Evolutionary conservation across 2,888 invertebrate genomes (phyloP), one percentile per base, ranked within the genome.

Genomic region (Odontocerum albicorne): DNA sequence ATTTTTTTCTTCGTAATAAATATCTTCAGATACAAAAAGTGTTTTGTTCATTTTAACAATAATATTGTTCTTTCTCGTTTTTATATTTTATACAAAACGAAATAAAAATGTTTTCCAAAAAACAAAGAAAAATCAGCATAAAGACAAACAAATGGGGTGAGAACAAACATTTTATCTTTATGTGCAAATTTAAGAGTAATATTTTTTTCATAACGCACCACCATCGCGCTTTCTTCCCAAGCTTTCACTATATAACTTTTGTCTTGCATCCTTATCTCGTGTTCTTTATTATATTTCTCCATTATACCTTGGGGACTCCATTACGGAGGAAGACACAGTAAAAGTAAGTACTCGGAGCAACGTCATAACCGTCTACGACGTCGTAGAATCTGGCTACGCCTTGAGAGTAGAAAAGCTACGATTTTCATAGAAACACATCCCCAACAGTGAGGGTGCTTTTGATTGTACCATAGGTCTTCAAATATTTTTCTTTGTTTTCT

Each of bases 291-390:
- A 50, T 43, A 54, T 36, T 39, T 22, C 50, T 38, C 22, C 42
- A 50, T 54, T 49, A 51, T 45, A 59, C 59, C 46, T 32, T 36
- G 15, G 59, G 49, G 59, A 42, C 55, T 56, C 51, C 51, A 59
- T 59, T 59, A 13, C 36, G 32, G 22, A 47, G 17, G 17, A 50
- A 59, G 59, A 55, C 59, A 59, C 53, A 54, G 53, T 32, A 19
- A 4, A 32, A 32, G 54, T 13, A 55, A 19, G 21, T 27, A 51
- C 46, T 56, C 45, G 27, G 38, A 32, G 47, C 35, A 20, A 51
- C 36, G 53, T 53, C 58, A 47, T 55, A 59, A 52, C 55, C 35
- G 53, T 59, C 49, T 56, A 59, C 49, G 57, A 44, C 44, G 47
- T 52, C 56, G 50, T 55, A 55, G 55, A 52, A 46, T 33, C 32